These are phyloP conservation scores for silkworm (Bombyx mori) DNA, from an alignment of 1,140 invertebrate genomes.

Conservation along the genomic window DNA sequence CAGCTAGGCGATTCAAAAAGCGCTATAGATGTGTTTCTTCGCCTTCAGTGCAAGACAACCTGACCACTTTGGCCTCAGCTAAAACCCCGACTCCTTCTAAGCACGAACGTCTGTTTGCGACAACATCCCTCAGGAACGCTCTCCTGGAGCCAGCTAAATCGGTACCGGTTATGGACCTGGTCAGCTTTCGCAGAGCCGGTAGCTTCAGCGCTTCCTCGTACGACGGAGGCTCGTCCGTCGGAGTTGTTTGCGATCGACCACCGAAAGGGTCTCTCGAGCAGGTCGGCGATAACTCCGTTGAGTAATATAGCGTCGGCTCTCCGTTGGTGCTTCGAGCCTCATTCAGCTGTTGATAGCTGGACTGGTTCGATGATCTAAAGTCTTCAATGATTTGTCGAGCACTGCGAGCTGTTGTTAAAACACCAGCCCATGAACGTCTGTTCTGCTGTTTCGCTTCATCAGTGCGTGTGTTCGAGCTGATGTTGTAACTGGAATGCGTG, in stretches of 20 bases:
- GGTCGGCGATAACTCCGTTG: slow-evolving; percentile 74
- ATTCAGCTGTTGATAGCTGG: slow-evolving; percentile 49
- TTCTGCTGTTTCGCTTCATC: slow-evolving; percentile 56
- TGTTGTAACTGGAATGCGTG: slow-evolving; percentile 55
- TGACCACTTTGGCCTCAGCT: slow-evolving; percentile 49
- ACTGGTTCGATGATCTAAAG: slow-evolving; percentile 29
- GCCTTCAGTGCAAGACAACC: slow-evolving; percentile 48
- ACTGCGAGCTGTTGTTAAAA: slow-evolving; percentile 47
- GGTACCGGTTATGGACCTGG: slow-evolving; percentile 68
- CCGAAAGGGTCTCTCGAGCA: slow-evolving; percentile 75
- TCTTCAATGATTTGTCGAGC: slow-evolving; percentile 59
- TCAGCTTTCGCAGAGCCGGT: slow-evolving; percentile 68
- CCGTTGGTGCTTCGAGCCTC: slow-evolving; percentile 43
- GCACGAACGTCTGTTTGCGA: slow-evolving; percentile 67
- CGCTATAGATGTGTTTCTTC: slow-evolving; percentile 63
- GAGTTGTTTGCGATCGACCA: slow-evolving; percentile 68
- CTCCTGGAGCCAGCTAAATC: slow-evolving; percentile 54
- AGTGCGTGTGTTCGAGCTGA: slow-evolving; percentile 30
- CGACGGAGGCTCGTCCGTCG: slow-evolving; percentile 63
- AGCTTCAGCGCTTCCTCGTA: slow-evolving; percentile 71
- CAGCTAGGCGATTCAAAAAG: slow-evolving; percentile 25
- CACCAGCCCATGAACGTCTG: slow-evolving; percentile 56
- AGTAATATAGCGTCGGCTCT: slow-evolving; percentile 71
- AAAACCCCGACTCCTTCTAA: slow-evolving; percentile 63
- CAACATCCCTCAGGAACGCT: slow-evolving; percentile 61